Base-by-base conservation (phyloP, 2,888 invertebrate species). In the Eupithecia dodoneata region DNA sequence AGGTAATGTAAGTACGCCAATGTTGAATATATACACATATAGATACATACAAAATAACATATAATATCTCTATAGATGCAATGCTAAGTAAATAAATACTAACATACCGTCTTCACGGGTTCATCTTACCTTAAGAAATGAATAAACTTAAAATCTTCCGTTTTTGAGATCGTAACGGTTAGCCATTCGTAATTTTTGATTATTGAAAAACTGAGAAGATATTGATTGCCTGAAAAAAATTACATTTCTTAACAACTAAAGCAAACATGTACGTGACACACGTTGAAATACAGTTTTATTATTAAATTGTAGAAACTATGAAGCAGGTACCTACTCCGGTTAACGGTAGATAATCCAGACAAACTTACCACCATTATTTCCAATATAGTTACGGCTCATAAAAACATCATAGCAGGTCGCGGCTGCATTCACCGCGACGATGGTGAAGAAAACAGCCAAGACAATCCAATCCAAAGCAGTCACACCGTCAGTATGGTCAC, bases 201-300 rank as follows among this genome's bases (percentile, higher is more conserved):
- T 30, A 75, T 47, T 45, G 78, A 78, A 45, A 76, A 78, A 55
- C 76, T 76, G 13, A 76, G 55, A 42, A 78, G 15, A 55, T 73
- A 72, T 72, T 74, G 59, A 18, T 78, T 76, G 30, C 78, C 78
- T 78, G 74, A 13, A 71, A 49, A 74, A 69, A 72, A 72, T 13
- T 15, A 47, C 3, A 44, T 6, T 44, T 6, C 44, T 6, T 7
- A 44, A 44, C 7, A 7, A 30, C 30, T 47, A 13, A 13, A 49
- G 4, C 13, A 3, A 49, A 13, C 7, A 49, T 3, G 49, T 49
- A 49, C 12, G 52, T 15, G 4, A 52, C 15, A 15, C 0, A 52
- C 52, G 13, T 52, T 15, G 15, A 4, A 52, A 52, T 15, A 15
- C 52, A 52, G 52, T 15, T 4, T 4, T 5, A 15, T 45, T 7